Conservation (phyloP, 2,888 invertebrate species). For the Mythimna loreyi region DNA sequence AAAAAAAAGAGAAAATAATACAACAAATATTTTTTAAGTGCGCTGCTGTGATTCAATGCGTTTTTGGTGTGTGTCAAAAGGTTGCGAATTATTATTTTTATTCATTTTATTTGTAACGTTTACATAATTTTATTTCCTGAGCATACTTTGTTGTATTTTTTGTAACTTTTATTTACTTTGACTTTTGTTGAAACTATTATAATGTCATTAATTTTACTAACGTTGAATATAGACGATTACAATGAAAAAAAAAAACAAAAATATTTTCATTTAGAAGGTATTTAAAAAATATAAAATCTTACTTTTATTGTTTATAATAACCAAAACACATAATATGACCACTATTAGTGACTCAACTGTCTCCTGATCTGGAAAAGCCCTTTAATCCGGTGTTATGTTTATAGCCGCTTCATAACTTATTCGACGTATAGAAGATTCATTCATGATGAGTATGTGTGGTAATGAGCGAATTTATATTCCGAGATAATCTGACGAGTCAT, state of each 20-base stretch:
- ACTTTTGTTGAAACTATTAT: too few relatives aligned
- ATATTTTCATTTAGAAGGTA: too few relatives aligned
- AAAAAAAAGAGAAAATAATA: too few relatives aligned
- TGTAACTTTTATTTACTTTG: too few relatives aligned
- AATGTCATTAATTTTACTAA: too few relatives aligned
- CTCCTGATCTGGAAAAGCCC: conserved; percentile 3
- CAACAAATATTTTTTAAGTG: background rate
- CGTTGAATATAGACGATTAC: background rate
- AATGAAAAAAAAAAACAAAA: too few relatives aligned
- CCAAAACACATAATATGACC: background rate
- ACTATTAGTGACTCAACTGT: background rate
- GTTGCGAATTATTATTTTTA: too few relatives aligned
- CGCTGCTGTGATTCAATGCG: background rate
- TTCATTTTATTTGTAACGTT: background rate
- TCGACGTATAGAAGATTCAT: conserved; percentile 44
- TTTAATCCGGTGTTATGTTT: conserved; percentile 47
- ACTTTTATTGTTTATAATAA: background rate
- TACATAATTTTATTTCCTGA: too few relatives aligned
- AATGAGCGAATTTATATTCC: conserved; percentile 58
- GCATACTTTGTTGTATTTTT: too few relatives aligned
- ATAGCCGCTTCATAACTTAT: conserved; percentile 61
- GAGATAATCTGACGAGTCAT: conserved; percentile 29
- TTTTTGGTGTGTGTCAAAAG: too few relatives aligned
- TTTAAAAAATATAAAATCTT: too few relatives aligned
- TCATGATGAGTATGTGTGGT: conserved; percentile 49